Evolutionary conservation across 1,140 invertebrate species (phyloP).

Genomic region (Aleiodes sp.): DNA sequence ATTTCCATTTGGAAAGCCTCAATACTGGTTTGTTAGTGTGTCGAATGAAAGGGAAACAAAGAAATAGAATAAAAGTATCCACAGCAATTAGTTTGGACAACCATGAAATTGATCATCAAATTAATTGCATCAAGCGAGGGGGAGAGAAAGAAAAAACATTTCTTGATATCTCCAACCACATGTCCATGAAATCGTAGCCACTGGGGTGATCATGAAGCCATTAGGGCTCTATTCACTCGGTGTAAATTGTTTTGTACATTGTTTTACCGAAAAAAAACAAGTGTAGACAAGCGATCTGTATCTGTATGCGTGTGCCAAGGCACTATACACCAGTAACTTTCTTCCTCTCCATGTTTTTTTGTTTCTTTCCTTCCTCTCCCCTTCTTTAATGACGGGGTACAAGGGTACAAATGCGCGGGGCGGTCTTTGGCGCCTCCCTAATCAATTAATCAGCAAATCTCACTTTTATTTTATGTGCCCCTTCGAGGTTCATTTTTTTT

Average conservation of each 20-base stretch:
- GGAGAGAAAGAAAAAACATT: not conserved
- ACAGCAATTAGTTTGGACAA: not conserved
- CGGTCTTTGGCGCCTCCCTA: constrained; percentile 57
- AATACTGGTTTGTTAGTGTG: no score
- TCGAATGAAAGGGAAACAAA: not conserved
- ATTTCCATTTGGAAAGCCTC: no score
- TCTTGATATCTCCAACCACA: not conserved
- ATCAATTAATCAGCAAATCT: constrained; percentile 64
- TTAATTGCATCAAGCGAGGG: not conserved
- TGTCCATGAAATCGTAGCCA: constrained; percentile 21
- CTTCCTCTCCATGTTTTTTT: not conserved
- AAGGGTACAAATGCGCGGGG: constrained; percentile 49
- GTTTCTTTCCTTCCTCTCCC: not conserved
- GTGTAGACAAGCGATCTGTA: constrained; percentile 16
- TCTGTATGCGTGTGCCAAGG: constrained; percentile 32
- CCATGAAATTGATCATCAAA: constrained; percentile 10
- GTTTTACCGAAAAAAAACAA: not conserved
- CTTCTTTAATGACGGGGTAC: constrained; percentile 52
- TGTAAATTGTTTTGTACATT: not conserved
- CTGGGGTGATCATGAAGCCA: constrained; percentile 43
- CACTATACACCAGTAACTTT: not conserved
- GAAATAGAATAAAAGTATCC: not conserved
- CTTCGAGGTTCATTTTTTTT: not conserved
- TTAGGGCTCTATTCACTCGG: constrained; percentile 33
- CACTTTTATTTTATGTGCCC: constrained; percentile 43